phyloP scores from a whole-genome alignment of 2,888 invertebrate genomes.

The Theodoxus fluviatilis region DNA sequence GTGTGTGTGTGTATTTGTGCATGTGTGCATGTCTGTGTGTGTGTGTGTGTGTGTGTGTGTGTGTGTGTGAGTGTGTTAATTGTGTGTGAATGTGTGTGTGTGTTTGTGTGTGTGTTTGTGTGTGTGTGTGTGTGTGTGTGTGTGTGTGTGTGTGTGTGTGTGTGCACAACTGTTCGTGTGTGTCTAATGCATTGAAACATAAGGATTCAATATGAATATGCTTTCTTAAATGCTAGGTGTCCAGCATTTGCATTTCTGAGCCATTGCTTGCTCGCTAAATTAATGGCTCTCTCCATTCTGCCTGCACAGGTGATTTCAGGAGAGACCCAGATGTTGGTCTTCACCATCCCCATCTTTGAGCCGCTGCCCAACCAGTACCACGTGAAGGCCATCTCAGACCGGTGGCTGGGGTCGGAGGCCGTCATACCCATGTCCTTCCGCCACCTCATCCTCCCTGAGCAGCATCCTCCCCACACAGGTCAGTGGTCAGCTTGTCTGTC shows the following conservation, averaged over 20 bases:
- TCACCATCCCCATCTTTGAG: constrained; percentile 91
- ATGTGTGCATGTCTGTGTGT: not conserved
- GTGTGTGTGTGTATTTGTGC: not conserved
- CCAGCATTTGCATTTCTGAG: too few relatives aligned
- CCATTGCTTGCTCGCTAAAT: too few relatives aligned
- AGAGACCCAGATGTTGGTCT: constrained; percentile 84
- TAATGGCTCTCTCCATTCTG: not conserved
- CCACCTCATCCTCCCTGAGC: constrained; percentile 87
- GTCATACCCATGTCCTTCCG: constrained; percentile 73
- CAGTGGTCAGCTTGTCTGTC: too few relatives aligned
- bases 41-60: constrained; percentile 2
- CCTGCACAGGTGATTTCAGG: constrained; percentile 73
- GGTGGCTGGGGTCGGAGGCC: constrained; percentile 75
- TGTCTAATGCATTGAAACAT: too few relatives aligned
- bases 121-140: too few relatives aligned
- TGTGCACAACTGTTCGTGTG: too few relatives aligned
- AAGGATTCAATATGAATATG: too few relatives aligned
- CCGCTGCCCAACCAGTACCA: constrained; percentile 90
- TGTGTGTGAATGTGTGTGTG: too few relatives aligned
- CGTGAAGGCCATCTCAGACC: constrained; percentile 85
- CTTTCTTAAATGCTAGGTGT: too few relatives aligned
- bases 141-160: too few relatives aligned
- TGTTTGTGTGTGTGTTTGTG: too few relatives aligned
- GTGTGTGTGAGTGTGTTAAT: too few relatives aligned
- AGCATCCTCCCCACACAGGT: constrained; percentile 91